Conservation (phyloP, 1,140 invertebrate species). For the Dinoponera quadriceps region DNA sequence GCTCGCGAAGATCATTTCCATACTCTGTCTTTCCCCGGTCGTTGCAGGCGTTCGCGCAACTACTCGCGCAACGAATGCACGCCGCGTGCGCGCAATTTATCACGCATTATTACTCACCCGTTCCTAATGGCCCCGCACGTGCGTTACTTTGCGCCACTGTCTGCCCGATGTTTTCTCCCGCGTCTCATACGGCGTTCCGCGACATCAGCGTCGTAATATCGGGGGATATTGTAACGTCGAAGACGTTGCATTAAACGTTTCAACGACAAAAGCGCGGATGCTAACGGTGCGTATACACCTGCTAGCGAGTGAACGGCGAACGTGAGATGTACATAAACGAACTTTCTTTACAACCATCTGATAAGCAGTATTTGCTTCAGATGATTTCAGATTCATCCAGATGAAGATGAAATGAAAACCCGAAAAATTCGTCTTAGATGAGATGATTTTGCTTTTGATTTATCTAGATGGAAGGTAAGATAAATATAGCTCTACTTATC, state of each 20-base stretch:
- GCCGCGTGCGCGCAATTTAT: constrained; percentile 38
- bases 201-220: neutral
- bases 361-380: too few species aligned
- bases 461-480: too few species aligned
- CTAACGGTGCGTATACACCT: too few species aligned
- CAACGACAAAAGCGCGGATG: neutral
- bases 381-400: too few species aligned
- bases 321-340: too few species aligned
- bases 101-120: constrained; percentile 54
- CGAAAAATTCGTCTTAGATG: too few species aligned
- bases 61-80: constrained; percentile 33
- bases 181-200: neutral
- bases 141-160: constrained; percentile 1
- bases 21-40: constrained; percentile 13
- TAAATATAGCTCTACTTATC: too few species aligned
- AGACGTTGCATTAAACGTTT: neutral
- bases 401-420: too few species aligned
- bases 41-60: constrained; percentile 21
- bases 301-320: neutral
- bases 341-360: too few species aligned
- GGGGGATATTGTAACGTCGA: neutral
- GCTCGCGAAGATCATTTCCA: constrained; percentile 27
- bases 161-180: constrained; percentile 16
- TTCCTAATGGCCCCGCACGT: constrained; percentile 11
- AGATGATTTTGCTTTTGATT: too few species aligned